phyloP scores from a whole-genome alignment of 2,888 invertebrate genomes.

The Theretra japonica region DNA sequence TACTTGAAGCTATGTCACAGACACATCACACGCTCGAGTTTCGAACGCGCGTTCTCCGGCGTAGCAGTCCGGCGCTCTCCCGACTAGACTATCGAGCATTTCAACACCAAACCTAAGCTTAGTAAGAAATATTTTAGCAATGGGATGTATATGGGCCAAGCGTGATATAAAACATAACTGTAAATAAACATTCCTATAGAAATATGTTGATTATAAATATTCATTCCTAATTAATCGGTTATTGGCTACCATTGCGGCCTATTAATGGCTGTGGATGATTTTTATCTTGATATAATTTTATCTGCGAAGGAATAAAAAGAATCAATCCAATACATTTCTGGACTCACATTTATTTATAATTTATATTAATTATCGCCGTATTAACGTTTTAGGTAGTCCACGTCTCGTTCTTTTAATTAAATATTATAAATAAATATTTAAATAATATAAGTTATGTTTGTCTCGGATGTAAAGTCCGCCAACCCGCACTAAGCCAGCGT shows the following conservation, averaged over 20 bases:
- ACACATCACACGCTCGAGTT: too few relatives aligned
- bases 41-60: too few relatives aligned
- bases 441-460: too few relatives aligned
- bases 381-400: too few relatives aligned
- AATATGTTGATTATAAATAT: conserved; percentile 1
- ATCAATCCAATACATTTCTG: not conserved
- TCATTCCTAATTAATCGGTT: not conserved
- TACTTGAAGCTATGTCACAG: too few relatives aligned
- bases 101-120: not conserved
- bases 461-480: too few relatives aligned
- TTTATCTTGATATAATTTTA: conserved; percentile 7
- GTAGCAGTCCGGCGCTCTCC: too few relatives aligned
- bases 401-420: too few relatives aligned
- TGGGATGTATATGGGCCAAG: not conserved
- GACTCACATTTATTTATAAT: not conserved
- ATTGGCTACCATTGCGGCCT: not conserved
- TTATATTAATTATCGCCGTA: not conserved
- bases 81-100: not conserved
- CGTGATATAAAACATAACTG: not conserved
- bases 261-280: not conserved
- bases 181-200: not conserved
- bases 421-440: too few relatives aligned
- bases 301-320: not conserved
- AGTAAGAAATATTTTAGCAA: not conserved
- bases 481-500: too few relatives aligned